Evolutionary conservation across 2,113 vertebrate genomes (phyloP).

Genomic region (Clinocottus analis): DNA sequence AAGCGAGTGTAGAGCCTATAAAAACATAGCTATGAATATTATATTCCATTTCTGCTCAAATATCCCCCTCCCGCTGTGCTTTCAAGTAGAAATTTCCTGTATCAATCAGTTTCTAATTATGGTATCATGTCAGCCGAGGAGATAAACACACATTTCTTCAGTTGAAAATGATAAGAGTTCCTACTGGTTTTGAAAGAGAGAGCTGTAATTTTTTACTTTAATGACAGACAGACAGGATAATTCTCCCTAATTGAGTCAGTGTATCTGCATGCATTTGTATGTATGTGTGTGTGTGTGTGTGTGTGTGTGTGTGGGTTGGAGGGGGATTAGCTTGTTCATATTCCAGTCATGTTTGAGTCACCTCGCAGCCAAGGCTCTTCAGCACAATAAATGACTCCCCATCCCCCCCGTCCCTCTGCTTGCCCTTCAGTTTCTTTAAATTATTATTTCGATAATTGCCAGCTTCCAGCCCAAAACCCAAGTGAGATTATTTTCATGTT

Average conservation of each 20-base stretch:
- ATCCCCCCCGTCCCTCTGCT: slow-evolving; percentile 6
- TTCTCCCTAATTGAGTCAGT: slow-evolving; percentile 28
- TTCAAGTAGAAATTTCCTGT: background rate
- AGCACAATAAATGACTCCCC: slow-evolving; percentile 26
- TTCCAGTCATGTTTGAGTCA: slow-evolving; percentile 70
- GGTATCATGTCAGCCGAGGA: background rate
- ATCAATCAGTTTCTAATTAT: background rate
- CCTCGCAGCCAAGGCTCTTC: slow-evolving; percentile 49
- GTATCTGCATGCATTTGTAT: slow-evolving; percentile 20
- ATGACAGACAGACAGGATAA: slow-evolving; percentile 7
- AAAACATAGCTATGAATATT: too few species aligned
- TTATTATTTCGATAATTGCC: slow-evolving; percentile 57
- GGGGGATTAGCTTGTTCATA: slow-evolving; percentile 61
- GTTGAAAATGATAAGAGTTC: background rate
- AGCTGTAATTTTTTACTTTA: slow-evolving; percentile 16
- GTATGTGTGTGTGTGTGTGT: slow-evolving; percentile 18
- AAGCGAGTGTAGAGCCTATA: background rate
- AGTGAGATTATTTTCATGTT: slow-evolving; percentile 2
- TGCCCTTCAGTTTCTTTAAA: slow-evolving; percentile 48
- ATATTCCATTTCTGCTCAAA: too few species aligned
- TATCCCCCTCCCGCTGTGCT: too few species aligned
- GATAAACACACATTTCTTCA: background rate
- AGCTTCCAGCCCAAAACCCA: slow-evolving; percentile 33
- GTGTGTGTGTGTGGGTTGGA: background rate
- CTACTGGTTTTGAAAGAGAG: background rate